phyloP scores from a whole-genome alignment of 2,888 invertebrate species.

The Heliconius sara region DNA sequence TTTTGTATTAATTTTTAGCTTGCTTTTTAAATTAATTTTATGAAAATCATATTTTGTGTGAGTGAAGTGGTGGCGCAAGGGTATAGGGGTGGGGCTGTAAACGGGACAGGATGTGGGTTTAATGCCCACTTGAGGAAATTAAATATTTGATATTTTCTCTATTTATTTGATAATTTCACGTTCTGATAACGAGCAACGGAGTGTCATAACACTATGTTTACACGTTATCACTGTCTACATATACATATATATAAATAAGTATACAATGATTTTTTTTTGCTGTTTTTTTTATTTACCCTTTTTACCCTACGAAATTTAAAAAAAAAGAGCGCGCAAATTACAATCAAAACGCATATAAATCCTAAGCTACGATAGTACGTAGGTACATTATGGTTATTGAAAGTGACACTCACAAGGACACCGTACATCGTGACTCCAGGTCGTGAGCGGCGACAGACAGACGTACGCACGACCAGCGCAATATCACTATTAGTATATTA shows the following conservation, averaged over 20 bases:
- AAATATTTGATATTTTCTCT: too few relatives aligned
- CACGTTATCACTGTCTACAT: too few relatives aligned
- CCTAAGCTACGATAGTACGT: neutral
- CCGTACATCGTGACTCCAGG: conserved; percentile 51
- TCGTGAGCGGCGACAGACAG: conserved; percentile 48
- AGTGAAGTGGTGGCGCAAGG: too few relatives aligned
- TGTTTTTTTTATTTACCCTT: neutral
- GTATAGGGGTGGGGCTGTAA: too few relatives aligned
- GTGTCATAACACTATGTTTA: too few relatives aligned
- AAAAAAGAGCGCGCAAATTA: neutral
- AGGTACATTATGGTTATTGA: conserved; percentile 45
- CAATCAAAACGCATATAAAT: neutral
- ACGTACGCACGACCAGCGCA: conserved; percentile 53
- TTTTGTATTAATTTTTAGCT: conserved; percentile 1
- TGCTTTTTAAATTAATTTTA: neutral
- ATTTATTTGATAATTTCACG: too few relatives aligned
- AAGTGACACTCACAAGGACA: conserved; percentile 56
- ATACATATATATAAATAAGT: too few relatives aligned
- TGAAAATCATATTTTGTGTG: neutral
- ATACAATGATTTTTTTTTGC: neutral
- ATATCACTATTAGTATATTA: conserved; percentile 41
- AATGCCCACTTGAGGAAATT: too few relatives aligned
- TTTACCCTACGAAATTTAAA: too few relatives aligned
- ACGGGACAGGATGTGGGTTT: too few relatives aligned
- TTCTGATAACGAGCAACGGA: too few relatives aligned